A percentile compares a stretch with the other conserved stretches of the same genome.
These are phyloP conservation scores for Gryon sp. DNA, from an alignment of 1,140 invertebrate genomes.

Conservation along the genomic window DNA sequence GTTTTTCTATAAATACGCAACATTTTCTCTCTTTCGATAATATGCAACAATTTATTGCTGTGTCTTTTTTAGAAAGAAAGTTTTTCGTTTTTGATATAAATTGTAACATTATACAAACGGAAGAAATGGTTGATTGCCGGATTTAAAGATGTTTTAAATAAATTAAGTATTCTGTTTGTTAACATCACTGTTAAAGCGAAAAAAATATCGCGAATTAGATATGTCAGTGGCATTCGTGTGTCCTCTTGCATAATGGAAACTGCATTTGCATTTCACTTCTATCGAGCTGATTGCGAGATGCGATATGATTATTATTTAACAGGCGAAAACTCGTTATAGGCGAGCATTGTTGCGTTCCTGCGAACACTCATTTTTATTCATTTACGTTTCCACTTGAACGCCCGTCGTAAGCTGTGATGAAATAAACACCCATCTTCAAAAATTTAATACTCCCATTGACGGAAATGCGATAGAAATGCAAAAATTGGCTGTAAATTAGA, in stretches of 20 bases:
- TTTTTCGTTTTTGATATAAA: too few species aligned
- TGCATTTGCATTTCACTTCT: slow-evolving; percentile 33
- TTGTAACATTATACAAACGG: too few species aligned
- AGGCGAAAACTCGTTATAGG: slow-evolving; percentile 44
- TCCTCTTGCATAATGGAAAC: slow-evolving; percentile 16
- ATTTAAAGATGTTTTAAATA: too few species aligned
- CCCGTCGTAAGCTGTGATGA: slow-evolving; percentile 16
- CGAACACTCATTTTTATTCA: slow-evolving; percentile 40
- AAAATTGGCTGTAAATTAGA: too few species aligned
- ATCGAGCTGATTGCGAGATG: slow-evolving; percentile 23
- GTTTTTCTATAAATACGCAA: too few species aligned
- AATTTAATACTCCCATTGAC: too few species aligned
- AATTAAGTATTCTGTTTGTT: too few species aligned
- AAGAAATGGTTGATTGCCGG: too few species aligned
- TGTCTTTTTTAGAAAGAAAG: too few species aligned
- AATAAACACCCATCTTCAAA: slow-evolving; percentile 35
- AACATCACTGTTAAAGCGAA: not conserved
- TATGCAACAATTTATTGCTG: too few species aligned
- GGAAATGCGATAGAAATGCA: too few species aligned
- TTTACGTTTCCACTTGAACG: slow-evolving; percentile 28
- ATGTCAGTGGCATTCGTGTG: not conserved
- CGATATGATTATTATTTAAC: slow-evolving; percentile 41
- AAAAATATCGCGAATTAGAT: slow-evolving; percentile 2
- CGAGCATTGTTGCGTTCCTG: slow-evolving; percentile 36
- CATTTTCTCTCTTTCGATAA: too few species aligned